Evolutionary conservation across 2,113 vertebrate species (phyloP).

Genomic region (Oncorhynchus mykiss): DNA sequence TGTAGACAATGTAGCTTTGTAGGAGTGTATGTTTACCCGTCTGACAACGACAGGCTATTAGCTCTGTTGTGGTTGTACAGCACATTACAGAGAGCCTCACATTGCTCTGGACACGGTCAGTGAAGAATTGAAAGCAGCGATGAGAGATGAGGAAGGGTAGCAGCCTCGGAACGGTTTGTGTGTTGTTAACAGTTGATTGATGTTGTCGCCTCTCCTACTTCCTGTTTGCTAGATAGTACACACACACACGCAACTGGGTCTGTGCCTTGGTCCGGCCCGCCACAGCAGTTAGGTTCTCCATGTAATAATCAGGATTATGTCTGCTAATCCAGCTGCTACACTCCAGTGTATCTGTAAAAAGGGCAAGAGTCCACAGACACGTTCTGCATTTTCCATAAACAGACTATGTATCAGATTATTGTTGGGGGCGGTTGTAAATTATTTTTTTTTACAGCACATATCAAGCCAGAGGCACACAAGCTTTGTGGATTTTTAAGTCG

Average conservation of each 20-base stretch:
- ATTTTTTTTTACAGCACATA: background rate
- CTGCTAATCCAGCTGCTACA: slow-evolving; percentile 22
- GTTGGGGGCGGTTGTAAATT: background rate
- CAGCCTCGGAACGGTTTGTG: slow-evolving; percentile 25
- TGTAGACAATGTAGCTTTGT: too few relatives aligned
- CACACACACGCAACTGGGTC: background rate
- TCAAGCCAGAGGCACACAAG: background rate
- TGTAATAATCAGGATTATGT: slow-evolving; percentile 35
- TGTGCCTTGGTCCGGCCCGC: too few relatives aligned
- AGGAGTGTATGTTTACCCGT: too few relatives aligned
- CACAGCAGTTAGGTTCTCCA: slow-evolving; percentile 14
- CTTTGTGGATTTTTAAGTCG: background rate
- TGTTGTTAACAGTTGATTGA: slow-evolving; percentile 26
- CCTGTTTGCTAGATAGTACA: background rate
- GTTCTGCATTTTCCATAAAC: slow-evolving; percentile 18
- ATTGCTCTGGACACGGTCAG: background rate
- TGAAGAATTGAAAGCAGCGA: slow-evolving; percentile 15
- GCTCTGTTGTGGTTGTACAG: background rate
- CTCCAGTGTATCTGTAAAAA: slow-evolving; percentile 9
- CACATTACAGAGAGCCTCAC: background rate
- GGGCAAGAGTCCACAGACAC: slow-evolving; percentile 15
- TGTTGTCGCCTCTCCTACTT: slow-evolving; percentile 29
- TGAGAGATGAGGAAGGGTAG: slow-evolving; percentile 4
- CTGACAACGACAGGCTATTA: too few relatives aligned
- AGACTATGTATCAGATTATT: slow-evolving; percentile 16